phyloP scores from a whole-genome alignment of 2,113 vertebrate genomes.

The Lethenteron reissneri region DNA sequence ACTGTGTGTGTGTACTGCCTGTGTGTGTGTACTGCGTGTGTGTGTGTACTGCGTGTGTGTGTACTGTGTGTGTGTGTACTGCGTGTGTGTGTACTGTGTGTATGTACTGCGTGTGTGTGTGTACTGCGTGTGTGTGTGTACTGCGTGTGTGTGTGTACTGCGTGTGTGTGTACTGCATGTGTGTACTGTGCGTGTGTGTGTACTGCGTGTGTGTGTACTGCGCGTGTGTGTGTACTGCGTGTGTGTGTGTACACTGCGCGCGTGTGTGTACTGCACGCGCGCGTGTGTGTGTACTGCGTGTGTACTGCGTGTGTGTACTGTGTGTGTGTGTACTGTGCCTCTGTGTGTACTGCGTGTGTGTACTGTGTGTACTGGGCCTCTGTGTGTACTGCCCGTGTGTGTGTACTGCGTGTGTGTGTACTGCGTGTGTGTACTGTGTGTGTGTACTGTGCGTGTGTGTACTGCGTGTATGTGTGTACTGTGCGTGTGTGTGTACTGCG shows the following conservation, averaged over 20 bases:
- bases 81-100: neutral
- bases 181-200: neutral
- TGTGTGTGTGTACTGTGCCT: neutral
- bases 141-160: neutral
- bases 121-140: neutral
- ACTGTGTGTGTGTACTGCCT: neutral
- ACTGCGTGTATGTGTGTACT: no score
- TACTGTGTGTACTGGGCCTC: neutral
- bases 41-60: neutral
- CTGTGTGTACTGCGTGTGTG: neutral
- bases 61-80: neutral
- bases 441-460: no score
- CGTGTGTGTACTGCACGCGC: neutral
- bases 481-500: neutral
- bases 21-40: neutral
- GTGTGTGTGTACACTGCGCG: neutral
- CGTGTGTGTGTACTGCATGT: neutral
- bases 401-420: no score
- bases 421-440: no score
- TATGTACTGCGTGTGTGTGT: neutral
- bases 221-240: neutral
- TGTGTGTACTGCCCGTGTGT: no score
- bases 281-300: neutral
- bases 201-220: neutral
- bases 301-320: constrained; percentile 3